These are phyloP conservation scores for Trissolcus basalis DNA, from an alignment of 1,140 invertebrate genomes.

Conservation along the genomic window DNA sequence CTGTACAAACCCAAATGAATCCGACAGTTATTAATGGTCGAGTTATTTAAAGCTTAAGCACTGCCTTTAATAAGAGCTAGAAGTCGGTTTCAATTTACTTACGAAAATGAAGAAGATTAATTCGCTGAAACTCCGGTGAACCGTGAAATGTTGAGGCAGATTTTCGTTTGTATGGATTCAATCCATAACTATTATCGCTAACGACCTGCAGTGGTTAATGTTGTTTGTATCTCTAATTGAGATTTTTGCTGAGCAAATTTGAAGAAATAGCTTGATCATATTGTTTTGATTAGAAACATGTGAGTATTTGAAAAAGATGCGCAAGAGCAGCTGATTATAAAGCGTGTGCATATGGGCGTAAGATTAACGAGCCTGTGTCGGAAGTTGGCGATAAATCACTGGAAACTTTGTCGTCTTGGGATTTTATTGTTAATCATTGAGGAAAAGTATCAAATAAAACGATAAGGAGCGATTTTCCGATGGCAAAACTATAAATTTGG, in stretches of 20 bases:
- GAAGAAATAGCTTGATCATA: too few relatives aligned
- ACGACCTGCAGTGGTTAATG: not conserved
- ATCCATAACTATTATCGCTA: conserved; percentile 12
- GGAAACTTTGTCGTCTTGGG: conserved; percentile 47
- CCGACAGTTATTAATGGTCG: conserved; percentile 51
- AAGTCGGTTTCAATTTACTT: conserved; percentile 52
- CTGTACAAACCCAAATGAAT: conserved; percentile 44
- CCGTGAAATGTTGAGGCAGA: conserved; percentile 17
- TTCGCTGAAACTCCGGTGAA: conserved; percentile 29
- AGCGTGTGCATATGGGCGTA: conserved; percentile 38
- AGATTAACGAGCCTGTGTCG: conserved; percentile 55
- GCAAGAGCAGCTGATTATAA: conserved; percentile 58
- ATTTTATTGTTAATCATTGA: conserved; percentile 55
- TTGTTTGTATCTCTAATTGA: too few relatives aligned
- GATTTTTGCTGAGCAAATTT: not conserved
- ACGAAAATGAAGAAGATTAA: conserved; percentile 55
- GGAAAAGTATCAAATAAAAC: not conserved
- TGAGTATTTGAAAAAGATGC: conserved; percentile 29
- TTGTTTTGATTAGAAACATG: conserved; percentile 50
- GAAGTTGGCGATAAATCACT: conserved; percentile 58
- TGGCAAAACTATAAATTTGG: too few relatives aligned
- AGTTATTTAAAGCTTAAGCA: conserved; percentile 54
- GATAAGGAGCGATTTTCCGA: too few relatives aligned
- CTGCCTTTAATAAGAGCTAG: conserved; percentile 44
- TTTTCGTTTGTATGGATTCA: conserved; percentile 26